phyloP scores from a whole-genome alignment of 2,888 invertebrate genomes.

The Callimorpha dominula region DNA sequence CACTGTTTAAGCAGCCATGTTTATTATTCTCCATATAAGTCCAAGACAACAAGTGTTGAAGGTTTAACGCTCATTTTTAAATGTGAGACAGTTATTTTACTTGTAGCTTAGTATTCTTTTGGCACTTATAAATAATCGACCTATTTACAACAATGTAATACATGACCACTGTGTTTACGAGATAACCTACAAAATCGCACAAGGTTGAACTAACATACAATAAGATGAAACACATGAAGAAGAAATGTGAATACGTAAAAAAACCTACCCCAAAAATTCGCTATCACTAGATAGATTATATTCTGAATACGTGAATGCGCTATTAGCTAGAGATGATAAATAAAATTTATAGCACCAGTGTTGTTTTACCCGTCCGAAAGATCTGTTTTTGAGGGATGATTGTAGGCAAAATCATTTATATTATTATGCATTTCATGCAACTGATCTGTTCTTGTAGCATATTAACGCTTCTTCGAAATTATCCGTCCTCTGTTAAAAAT shows the following conservation, averaged over 20 bases:
- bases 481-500: too few species aligned
- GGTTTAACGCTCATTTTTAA: too few species aligned
- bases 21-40: too few species aligned
- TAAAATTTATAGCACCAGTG: not conserved
- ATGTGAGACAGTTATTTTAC: not conserved
- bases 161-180: conserved; percentile 35
- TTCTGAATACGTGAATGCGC: too few species aligned
- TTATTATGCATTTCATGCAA: too few species aligned
- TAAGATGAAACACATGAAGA: conserved; percentile 31
- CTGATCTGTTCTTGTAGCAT: too few species aligned
- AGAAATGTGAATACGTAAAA: conserved; percentile 32
- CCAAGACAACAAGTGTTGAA: too few species aligned
- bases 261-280: not conserved
- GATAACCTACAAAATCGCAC: conserved; percentile 27
- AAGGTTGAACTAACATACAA: conserved; percentile 26
- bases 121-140: conserved; percentile 30
- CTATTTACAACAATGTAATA: conserved; percentile 34
- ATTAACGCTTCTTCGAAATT: too few species aligned
- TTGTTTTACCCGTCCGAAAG: too few species aligned
- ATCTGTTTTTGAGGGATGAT: too few species aligned
- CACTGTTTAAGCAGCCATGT: too few species aligned
- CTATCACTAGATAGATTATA: not conserved
- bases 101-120: conserved; percentile 27
- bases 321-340: not conserved
- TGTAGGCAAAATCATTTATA: too few species aligned